phyloP scores from a whole-genome alignment of 2,113 vertebrate species.

The Strix uralensis region DNA sequence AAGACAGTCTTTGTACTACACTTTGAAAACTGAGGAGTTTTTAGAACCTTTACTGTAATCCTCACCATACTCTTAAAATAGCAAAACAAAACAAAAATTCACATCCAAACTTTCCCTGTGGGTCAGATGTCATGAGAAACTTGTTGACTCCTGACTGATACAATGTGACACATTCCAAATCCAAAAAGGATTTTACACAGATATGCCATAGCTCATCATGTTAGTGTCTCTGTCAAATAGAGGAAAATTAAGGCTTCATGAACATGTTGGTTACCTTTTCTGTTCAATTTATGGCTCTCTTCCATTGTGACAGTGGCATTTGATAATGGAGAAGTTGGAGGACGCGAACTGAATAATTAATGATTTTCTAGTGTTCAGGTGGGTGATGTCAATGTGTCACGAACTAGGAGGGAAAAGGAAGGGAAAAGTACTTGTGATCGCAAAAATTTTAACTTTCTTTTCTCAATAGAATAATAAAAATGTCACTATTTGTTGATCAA shows the following conservation, averaged over 20 bases:
- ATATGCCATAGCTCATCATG: neutral
- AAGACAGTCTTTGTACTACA: neutral
- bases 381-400: neutral
- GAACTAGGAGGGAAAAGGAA: neutral
- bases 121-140: slow-evolving; percentile 1
- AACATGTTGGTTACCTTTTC: neutral
- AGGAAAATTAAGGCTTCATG: neutral
- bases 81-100: neutral
- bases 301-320: neutral
- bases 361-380: neutral
- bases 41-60: neutral
- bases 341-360: neutral
- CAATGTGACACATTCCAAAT: slow-evolving; percentile 16
- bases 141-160: slow-evolving; percentile 19
- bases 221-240: neutral
- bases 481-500: neutral
- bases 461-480: neutral
- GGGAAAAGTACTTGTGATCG: neutral
- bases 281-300: neutral
- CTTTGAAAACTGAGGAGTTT: neutral
- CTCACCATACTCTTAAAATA: neutral
- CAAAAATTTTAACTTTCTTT: neutral
- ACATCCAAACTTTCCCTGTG: slow-evolving; percentile 10
- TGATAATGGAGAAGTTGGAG: neutral
- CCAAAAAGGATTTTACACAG: neutral